Evolutionary conservation across 2,797 vertebrate genomes (phyloP).

Genomic region (Rhinoraja longicauda): DNA sequence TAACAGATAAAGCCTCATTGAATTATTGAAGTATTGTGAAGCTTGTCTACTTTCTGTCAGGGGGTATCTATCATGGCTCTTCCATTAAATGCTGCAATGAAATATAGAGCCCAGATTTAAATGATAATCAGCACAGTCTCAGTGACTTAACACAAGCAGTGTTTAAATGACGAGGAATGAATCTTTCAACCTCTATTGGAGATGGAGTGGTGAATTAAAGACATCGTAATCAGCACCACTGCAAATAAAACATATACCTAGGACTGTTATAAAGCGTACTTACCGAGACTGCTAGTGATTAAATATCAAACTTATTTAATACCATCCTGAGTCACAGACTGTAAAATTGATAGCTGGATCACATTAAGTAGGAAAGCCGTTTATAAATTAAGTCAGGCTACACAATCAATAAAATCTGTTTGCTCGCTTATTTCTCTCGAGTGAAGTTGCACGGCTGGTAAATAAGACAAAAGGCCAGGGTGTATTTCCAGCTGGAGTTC

Average conservation of each 20-base stretch:
- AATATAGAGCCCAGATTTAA: not conserved
- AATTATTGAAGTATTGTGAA: not conserved
- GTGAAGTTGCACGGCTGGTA: not conserved
- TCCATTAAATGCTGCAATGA: not conserved
- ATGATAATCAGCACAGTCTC: not conserved
- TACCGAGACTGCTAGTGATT: not conserved
- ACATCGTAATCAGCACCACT: not conserved
- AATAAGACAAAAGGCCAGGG: not conserved
- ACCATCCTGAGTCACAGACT: slow-evolving; percentile 1
- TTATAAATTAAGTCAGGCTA: not conserved
- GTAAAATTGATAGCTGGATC: not conserved
- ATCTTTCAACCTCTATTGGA: not conserved
- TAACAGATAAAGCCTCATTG: too few species aligned
- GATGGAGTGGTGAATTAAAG: not conserved
- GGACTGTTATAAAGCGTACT: not conserved
- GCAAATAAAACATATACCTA: not conserved
- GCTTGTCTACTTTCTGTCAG: not conserved
- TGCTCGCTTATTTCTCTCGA: not conserved
- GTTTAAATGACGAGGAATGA: not conserved
- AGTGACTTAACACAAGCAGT: not conserved
- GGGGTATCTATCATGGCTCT: not conserved
- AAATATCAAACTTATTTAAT: not conserved
- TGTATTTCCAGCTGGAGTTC: too few species aligned
- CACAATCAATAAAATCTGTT: not conserved
- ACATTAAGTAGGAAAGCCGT: not conserved